These are phyloP conservation scores for Aspiorhynchus laticeps DNA, from an alignment of 2,113 vertebrate species.

Conservation along the genomic window DNA sequence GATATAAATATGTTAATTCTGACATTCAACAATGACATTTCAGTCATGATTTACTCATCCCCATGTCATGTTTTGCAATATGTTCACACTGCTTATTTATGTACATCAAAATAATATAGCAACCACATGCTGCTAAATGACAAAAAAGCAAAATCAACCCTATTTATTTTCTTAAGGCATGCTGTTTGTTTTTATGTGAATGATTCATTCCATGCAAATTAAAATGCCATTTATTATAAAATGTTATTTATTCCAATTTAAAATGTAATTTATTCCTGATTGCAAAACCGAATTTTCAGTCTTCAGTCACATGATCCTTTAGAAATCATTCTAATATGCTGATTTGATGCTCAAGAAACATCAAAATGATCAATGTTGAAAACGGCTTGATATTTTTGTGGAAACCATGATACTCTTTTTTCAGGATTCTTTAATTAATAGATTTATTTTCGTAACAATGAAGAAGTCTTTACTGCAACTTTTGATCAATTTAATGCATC, in stretches of 20 bases:
- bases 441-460: neutral
- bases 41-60: neutral
- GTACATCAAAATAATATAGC: neutral
- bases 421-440: neutral
- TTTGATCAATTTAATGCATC: neutral
- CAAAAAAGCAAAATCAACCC: neutral
- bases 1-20: no score
- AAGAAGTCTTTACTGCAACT: neutral
- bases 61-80: neutral
- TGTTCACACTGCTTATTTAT: neutral
- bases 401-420: neutral
- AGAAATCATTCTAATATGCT: neutral
- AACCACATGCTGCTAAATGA: neutral
- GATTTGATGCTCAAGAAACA: neutral
- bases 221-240: no score
- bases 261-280: no score
- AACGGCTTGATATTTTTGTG: neutral
- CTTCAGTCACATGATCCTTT: neutral
- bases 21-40: neutral
- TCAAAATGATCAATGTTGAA: neutral
- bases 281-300: neutral
- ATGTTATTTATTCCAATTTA: no score
- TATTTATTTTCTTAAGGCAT: neutral
- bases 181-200: neutral
- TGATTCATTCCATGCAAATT: no score